Percentiles rank a stretch among this genome's conserved stretches.
Conservation (phyloP, 2,797 vertebrate species). For the Arrhamphus sclerolepis region DNA sequence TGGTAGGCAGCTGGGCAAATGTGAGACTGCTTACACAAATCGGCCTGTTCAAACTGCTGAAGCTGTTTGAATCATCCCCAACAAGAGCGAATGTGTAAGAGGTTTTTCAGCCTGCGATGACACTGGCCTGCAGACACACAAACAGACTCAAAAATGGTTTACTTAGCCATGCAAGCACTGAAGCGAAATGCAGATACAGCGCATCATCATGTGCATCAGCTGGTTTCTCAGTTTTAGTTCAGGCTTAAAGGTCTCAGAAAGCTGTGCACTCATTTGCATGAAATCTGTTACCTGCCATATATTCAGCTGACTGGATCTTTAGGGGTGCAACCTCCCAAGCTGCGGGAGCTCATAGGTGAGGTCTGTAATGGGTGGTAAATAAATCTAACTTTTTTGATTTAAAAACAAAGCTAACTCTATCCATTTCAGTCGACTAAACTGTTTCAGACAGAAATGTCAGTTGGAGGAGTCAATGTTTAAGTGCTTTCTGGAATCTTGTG, state of each 20-base stretch:
- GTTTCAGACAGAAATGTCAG: too few species aligned
- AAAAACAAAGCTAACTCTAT: too few species aligned
- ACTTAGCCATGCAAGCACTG: too few species aligned
- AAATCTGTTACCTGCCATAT: neutral
- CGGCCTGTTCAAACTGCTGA: conserved; percentile 9
- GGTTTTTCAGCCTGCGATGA: neutral
- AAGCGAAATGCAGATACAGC: too few species aligned
- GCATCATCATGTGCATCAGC: neutral
- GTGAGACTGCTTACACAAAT: conserved; percentile 35
- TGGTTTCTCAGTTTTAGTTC: neutral
- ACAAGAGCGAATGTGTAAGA: conserved; percentile 8
- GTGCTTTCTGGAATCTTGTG: too few species aligned
- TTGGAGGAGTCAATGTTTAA: too few species aligned
- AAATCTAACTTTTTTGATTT: too few species aligned
- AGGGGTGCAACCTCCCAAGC: neutral
- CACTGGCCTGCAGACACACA: neutral
- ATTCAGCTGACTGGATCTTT: neutral
- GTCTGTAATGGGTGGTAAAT: neutral
- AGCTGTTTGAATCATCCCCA: conserved; percentile 27
- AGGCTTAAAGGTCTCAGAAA: too few species aligned
- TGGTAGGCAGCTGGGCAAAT: conserved; percentile 35
- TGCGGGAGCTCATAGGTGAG: neutral
- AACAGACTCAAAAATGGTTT: neutral
- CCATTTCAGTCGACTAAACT: too few species aligned
- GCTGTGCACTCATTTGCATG: too few species aligned